Evolutionary conservation across 2,888 invertebrate species (phyloP).

Genomic region (Calameuta pallipes): DNA sequence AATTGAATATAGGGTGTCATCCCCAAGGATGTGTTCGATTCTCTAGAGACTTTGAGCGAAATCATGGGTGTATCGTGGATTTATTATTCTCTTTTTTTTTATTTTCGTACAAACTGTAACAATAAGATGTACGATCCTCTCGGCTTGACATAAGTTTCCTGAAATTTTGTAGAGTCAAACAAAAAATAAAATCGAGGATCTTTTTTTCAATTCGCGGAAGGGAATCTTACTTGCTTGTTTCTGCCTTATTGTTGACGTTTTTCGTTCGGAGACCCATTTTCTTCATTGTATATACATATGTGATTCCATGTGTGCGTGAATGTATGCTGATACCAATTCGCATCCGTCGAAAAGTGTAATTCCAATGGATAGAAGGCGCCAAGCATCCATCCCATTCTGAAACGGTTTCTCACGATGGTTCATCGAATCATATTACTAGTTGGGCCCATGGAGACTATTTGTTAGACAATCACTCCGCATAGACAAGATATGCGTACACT

Average conservation of each 20-base stretch:
- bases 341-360: not conserved
- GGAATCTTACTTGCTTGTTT: not conserved
- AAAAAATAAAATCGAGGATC: not conserved
- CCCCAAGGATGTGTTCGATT: not conserved
- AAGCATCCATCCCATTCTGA: not conserved
- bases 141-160: no score
- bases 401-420: not conserved
- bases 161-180: not conserved
- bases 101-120: not conserved
- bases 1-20: not conserved
- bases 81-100: not conserved
- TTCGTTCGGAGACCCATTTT: not conserved
- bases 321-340: not conserved
- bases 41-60: not conserved
- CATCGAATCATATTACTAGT: not conserved
- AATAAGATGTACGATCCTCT: not conserved
- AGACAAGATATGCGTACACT: not conserved
- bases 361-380: not conserved
- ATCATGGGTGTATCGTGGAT: not conserved
- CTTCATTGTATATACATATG: no score
- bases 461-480: not conserved
- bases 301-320: no score
- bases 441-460: not conserved
- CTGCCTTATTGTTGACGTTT: not conserved
- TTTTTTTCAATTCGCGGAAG: not conserved